A percentile compares a stretch with the other conserved stretches of the same genome.
Conservation (phyloP, 2,888 invertebrate species). For the Halocaridina rubra region DNA sequence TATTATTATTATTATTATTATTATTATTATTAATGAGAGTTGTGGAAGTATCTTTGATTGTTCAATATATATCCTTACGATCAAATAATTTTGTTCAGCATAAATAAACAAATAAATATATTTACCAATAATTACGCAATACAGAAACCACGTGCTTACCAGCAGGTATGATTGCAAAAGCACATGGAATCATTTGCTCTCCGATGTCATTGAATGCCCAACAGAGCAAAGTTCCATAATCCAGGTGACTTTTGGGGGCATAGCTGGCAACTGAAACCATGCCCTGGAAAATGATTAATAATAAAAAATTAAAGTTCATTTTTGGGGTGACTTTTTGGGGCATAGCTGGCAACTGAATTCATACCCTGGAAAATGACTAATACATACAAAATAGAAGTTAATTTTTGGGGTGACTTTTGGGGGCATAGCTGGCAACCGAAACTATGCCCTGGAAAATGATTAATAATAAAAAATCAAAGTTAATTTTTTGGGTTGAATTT, state of each 20-base stretch:
- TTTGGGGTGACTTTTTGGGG: constrained; percentile 43
- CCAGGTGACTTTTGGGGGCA: constrained; percentile 62
- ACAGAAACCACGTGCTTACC: too few species aligned
- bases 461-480: too few species aligned
- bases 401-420: constrained; percentile 61
- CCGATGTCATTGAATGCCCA: constrained; percentile 62
- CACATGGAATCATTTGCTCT: constrained; percentile 51
- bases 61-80: too few species aligned
- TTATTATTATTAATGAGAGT: too few species aligned
- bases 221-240: constrained; percentile 61
- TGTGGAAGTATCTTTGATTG: too few species aligned
- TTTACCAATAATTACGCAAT: too few species aligned
- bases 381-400: constrained; percentile 57
- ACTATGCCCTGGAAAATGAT: constrained; percentile 56
- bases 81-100: too few species aligned
- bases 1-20: too few species aligned
- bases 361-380: too few species aligned
- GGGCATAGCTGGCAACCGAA: constrained; percentile 60
- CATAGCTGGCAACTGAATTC: constrained; percentile 42
- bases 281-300: too few species aligned
- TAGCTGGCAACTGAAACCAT: constrained; percentile 59
- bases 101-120: too few species aligned
- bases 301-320: too few species aligned
- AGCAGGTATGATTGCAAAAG: constrained; percentile 60
- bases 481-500: constrained; percentile 41